phyloP scores from a whole-genome alignment of 2,113 vertebrate genomes.

The Hystrix brachyura region DNA sequence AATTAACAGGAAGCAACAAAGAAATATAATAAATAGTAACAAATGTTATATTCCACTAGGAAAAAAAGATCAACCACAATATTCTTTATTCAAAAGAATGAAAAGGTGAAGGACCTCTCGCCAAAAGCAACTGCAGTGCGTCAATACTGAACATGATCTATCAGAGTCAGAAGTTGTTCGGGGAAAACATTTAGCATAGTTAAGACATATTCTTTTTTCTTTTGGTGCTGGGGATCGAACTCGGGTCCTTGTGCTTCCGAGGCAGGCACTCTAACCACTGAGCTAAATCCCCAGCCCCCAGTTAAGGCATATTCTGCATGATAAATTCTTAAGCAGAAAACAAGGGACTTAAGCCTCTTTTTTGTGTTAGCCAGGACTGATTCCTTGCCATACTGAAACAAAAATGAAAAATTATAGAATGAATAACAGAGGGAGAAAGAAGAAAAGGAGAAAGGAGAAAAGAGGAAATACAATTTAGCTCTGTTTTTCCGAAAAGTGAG shows the following conservation, averaged over 20 bases:
- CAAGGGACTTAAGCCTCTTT: constrained; percentile 78
- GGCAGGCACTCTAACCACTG: too few species aligned
- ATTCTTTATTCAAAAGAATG: constrained; percentile 74
- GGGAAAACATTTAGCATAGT: constrained; percentile 84
- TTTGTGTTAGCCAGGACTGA: constrained; percentile 56
- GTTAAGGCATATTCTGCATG: constrained; percentile 83
- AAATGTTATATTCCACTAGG: constrained; percentile 59
- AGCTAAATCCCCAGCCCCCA: not conserved
- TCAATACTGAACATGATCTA: constrained; percentile 87
- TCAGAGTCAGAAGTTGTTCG: constrained; percentile 86
- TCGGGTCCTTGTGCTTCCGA: too few species aligned
- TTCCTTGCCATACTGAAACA: constrained; percentile 34
- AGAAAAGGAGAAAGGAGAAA: not conserved
- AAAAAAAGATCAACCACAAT: constrained; percentile 61
- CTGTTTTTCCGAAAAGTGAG: constrained; percentile 23
- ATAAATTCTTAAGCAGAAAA: constrained; percentile 79
- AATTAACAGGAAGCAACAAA: constrained; percentile 10
- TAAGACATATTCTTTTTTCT: not conserved
- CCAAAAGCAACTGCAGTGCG: constrained; percentile 85
- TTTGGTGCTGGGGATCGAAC: too few species aligned
- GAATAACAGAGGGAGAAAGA: constrained; percentile 25
- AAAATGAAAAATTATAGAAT: not conserved
- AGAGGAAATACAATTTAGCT: not conserved
- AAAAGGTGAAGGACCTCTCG: constrained; percentile 81
- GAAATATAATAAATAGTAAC: constrained; percentile 49